phyloP scores from a whole-genome alignment of 2,888 invertebrate species.

The Leistus spinibarbis region DNA sequence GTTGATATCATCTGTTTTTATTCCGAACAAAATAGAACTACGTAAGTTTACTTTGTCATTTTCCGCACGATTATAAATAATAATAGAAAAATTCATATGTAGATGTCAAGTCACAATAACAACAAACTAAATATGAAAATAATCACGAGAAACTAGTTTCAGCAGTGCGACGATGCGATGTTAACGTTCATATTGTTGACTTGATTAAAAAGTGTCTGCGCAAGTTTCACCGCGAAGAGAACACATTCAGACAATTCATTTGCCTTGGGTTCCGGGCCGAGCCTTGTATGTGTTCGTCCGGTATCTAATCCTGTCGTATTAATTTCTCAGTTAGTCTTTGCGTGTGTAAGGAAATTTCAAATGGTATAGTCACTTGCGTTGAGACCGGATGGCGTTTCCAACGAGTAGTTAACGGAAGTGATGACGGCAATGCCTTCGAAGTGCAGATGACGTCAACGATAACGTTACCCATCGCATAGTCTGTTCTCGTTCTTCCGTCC shows the following conservation, averaged over 20 bases:
- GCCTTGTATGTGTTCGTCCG: neutral
- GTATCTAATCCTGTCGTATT: conserved; percentile 20
- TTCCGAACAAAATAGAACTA: too few species aligned
- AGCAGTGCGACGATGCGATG: neutral
- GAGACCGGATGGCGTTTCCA: neutral
- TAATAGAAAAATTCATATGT: neutral
- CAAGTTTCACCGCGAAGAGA: neutral
- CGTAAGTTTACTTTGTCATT: neutral
- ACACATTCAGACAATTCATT: conserved; percentile 26
- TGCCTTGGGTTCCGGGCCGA: conserved; percentile 4
- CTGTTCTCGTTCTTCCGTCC: neutral
- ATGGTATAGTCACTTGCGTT: neutral
- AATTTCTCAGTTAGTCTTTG: conserved; percentile 9
- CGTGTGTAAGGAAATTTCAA: conserved; percentile 26
- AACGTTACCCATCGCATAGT: neutral
- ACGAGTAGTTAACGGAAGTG: neutral
- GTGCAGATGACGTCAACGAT: neutral
- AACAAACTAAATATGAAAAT: neutral
- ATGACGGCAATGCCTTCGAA: neutral
- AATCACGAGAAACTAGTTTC: conserved; percentile 4
- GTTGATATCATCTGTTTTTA: neutral
- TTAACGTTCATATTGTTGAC: neutral
- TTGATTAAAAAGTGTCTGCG: neutral
- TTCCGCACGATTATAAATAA: neutral
- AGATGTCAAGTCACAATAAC: neutral